Conservation (phyloP, 2,888 invertebrate species). For the Lysandra bellargus region DNA sequence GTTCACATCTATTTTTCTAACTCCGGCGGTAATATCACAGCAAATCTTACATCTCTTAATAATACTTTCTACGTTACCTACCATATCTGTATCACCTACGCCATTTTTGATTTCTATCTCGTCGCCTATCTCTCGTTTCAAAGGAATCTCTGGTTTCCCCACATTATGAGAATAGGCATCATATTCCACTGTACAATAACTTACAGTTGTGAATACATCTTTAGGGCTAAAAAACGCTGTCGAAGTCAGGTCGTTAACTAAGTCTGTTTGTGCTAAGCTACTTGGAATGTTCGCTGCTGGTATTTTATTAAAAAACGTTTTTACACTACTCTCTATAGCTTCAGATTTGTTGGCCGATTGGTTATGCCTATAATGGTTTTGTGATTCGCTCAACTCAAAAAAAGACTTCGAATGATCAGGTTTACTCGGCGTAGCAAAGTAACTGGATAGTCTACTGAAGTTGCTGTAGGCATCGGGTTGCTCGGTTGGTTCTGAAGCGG, state of each 20-base stretch:
- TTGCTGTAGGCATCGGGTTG: conserved; percentile 43
- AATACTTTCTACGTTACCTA: conserved; percentile 41
- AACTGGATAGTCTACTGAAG: conserved; percentile 68
- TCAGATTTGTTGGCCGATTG: conserved; percentile 36
- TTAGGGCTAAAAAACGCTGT: conserved; percentile 48
- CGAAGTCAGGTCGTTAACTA: conserved; percentile 65
- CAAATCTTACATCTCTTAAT: conserved; percentile 57
- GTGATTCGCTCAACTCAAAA: conserved; percentile 75
- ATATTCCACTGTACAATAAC: conserved; percentile 65
- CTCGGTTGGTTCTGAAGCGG: conserved; percentile 43
- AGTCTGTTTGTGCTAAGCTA: conserved; percentile 47
- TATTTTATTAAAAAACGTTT: conserved; percentile 39
- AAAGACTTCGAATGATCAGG: conserved; percentile 70
- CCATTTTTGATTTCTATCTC: conserved; percentile 32
- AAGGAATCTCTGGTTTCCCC: conserved; percentile 41
- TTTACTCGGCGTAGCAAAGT: conserved; percentile 62
- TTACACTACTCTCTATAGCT: conserved; percentile 36
- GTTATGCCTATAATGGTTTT: conserved; percentile 67
- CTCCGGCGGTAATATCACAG: conserved; percentile 46
- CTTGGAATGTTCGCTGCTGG: conserved; percentile 48
- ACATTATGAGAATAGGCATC: conserved; percentile 41
- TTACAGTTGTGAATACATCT: conserved; percentile 56
- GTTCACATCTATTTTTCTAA: conserved; percentile 42
- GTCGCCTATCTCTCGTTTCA: background rate
- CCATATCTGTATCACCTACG: conserved; percentile 41